Base-by-base conservation (phyloP, 2,113 vertebrate species). In the Pygoscelis adeliae region DNA sequence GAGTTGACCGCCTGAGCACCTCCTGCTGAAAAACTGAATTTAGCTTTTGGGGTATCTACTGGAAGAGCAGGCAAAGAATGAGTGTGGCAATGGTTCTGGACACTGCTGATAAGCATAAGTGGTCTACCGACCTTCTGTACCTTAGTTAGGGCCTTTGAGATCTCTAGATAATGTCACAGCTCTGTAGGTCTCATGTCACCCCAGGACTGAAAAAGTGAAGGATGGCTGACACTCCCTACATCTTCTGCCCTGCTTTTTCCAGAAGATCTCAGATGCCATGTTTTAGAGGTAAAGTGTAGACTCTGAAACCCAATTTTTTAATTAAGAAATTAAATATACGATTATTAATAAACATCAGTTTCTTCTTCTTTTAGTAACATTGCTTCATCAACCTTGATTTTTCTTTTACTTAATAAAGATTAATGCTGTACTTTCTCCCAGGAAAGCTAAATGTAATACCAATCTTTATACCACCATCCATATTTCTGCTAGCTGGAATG, bases 401-500 rank as follows among this genome's bases (percentile, higher is more conserved):
- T 72, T 85, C 32, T 90, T 89, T 58, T 61, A 13, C n/a, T 85
- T 92, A 90, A 87, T 88, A 92, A 93, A 92, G 71, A 97, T 90
- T 90, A 80, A 93, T 91, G 52, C 3, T 69, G 7, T 50, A 80
- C 71, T 88, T 92, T 86, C 53, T 93, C 85, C 27, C 15, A 83
- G 36, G 34, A 94, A 94, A 85, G 70, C 61, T 85, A 76, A 94
- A 83, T 77, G 46, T 70, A 93, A 91, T 96, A 91, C 77, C 73
- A 42, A 12, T 84, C 84, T 89, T 95, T 87, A 91, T 91, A 82
- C 73, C 82, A 78, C 66, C 46, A 72, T 93, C 82, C 50, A 87
- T 96, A 95, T 88, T 94, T 97, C 95, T 97, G 82, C 88, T 94
- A 86, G 42, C 53, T 77, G 71, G 62, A 97, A 81, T 71, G 59